Conservation (phyloP, 2,113 vertebrate species). For the Tichodroma muraria region DNA sequence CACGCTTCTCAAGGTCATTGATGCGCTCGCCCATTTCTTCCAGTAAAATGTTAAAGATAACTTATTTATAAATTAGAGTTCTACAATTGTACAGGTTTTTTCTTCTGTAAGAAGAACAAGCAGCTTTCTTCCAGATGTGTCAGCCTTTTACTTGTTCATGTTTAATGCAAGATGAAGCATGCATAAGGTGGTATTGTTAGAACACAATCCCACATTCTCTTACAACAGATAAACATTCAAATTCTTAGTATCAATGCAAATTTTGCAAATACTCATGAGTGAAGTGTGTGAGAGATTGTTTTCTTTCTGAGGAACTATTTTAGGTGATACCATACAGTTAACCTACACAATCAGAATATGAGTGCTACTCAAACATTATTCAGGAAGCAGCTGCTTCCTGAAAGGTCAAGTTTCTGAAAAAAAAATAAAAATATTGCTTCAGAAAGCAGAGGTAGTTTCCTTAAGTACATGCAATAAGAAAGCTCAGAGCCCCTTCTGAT, state of each 20-base stretch:
- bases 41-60: conserved; percentile 74
- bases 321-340: not conserved
- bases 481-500: not conserved
- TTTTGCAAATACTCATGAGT: not conserved
- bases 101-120: not conserved
- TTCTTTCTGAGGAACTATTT: not conserved
- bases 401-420: not conserved
- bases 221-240: not conserved
- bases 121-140: not conserved
- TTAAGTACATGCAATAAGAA: not conserved
- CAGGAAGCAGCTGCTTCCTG: not conserved
- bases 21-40: conserved; percentile 85
- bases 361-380: not conserved
- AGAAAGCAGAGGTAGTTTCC: not conserved
- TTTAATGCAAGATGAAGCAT: not conserved
- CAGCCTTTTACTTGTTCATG: fast-evolving
- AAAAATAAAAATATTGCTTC: not conserved
- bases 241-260: not conserved
- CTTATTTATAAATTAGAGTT: not conserved
- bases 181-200: not conserved
- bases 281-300: not conserved
- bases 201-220: not conserved
- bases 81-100: not conserved
- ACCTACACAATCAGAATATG: not conserved
- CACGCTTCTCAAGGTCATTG: conserved; percentile 75